Percentiles rank a stretch among this genome's conserved stretches.
phyloP scores from a whole-genome alignment of 2,113 vertebrate genomes.

The Brachyhypopomus gauderio region DNA sequence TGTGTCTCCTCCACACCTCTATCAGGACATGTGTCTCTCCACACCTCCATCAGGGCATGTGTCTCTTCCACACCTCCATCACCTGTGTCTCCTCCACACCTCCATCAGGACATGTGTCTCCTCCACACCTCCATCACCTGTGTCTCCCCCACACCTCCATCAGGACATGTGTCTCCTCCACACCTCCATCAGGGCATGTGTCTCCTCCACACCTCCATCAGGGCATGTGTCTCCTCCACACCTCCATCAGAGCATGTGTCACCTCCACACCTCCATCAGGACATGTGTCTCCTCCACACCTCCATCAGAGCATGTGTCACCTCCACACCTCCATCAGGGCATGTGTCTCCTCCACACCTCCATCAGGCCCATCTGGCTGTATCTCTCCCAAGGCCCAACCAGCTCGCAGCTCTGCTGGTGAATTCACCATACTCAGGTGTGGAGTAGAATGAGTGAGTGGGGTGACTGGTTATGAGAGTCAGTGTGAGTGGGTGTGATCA shows the following conservation, averaged over 20 bases:
- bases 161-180: too few relatives aligned
- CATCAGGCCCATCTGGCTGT: conserved; percentile 62
- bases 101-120: conserved; percentile 67
- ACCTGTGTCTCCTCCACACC: conserved; percentile 31
- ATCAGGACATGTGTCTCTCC: conserved; percentile 66
- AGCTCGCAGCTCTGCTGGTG: not conserved
- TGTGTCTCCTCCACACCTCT: conserved; percentile 47
- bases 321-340: conserved; percentile 60
- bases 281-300: too few relatives aligned
- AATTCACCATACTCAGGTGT: conserved; percentile 63
- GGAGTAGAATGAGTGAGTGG: conserved; percentile 49
- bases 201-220: conserved; percentile 59
- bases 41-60: conserved; percentile 61
- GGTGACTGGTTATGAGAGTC: conserved; percentile 23
- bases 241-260: conserved; percentile 67
- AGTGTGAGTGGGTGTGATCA: not conserved
- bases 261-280: too few relatives aligned
- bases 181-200: conserved; percentile 66
- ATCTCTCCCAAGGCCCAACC: conserved; percentile 57
- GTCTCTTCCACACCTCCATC: conserved; percentile 67
- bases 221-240: conserved; percentile 39
- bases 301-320: too few relatives aligned
- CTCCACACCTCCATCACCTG: conserved; percentile 58
- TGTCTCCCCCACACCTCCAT: conserved; percentile 66
- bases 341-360: conserved; percentile 45